Evolutionary conservation across 2,888 invertebrate species (phyloP).

Genomic region (Diplolepis rosae): DNA sequence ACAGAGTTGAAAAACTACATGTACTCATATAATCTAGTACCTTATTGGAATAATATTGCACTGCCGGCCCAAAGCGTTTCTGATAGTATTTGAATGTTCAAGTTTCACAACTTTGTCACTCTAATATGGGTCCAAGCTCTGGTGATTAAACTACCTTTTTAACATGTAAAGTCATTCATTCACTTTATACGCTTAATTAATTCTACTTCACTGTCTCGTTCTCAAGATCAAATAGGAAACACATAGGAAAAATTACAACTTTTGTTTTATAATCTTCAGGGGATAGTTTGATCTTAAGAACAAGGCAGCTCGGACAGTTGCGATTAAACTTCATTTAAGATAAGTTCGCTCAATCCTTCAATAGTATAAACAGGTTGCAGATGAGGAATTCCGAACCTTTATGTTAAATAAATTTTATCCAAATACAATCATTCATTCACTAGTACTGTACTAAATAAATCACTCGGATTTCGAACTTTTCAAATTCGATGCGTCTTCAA

Average conservation of each 20-base stretch:
- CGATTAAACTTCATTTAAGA: no score
- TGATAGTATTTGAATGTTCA: slow-evolving; percentile 3
- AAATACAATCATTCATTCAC: slow-evolving; percentile 26
- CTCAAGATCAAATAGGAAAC: no score
- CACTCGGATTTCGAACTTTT: slow-evolving; percentile 20
- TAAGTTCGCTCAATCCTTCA: no score
- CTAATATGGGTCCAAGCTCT: not conserved
- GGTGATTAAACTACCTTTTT: not conserved
- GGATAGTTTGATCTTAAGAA: no score
- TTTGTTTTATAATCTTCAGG: no score
- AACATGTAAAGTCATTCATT: not conserved
- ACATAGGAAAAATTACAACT: no score
- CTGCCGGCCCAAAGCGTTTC: slow-evolving; percentile 54
- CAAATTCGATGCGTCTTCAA: not conserved
- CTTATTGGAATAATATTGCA: slow-evolving; percentile 59
- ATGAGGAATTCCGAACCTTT: not conserved
- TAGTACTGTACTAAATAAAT: not conserved
- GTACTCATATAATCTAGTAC: slow-evolving; percentile 27
- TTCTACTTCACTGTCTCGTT: no score
- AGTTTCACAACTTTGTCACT: not conserved
- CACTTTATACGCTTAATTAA: not conserved
- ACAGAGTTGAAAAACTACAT: not conserved
- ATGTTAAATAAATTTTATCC: not conserved
- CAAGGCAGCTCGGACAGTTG: no score
- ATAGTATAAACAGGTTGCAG: no score